phyloP scores from a whole-genome alignment of 2,797 vertebrate genomes.

The Echiichthys vipera region DNA sequence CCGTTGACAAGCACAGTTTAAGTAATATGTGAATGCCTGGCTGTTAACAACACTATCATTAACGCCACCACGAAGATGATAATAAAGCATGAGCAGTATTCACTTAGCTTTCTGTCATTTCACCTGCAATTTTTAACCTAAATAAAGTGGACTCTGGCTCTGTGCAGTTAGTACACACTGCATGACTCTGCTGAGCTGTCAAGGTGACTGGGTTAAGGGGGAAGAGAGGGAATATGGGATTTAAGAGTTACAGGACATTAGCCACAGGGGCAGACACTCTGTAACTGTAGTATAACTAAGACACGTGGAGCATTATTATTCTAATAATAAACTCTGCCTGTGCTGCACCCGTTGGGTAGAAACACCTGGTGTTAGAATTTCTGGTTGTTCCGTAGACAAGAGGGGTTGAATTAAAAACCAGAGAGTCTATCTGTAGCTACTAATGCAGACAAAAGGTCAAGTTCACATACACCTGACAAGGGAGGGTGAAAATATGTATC shows the following conservation, averaged over 20 bases:
- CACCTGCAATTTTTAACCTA: constrained; percentile 34
- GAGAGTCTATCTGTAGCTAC: constrained; percentile 37
- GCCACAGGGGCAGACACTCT: constrained; percentile 61
- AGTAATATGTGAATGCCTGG: constrained; percentile 59
- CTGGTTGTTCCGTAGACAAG: constrained; percentile 33
- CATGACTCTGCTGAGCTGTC: constrained; percentile 51
- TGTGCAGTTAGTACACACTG: constrained; percentile 27
- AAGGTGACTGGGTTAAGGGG: constrained; percentile 65
- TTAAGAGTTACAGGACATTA: constrained; percentile 61
- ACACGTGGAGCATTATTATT: constrained; percentile 67
- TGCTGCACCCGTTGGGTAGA: constrained; percentile 56
- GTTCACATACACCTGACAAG: constrained; percentile 18
- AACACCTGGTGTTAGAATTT: constrained; percentile 72
- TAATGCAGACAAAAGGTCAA: constrained; percentile 56
- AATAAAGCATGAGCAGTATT: constrained; percentile 36
- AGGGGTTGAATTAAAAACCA: constrained; percentile 15
- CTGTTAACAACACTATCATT: constrained; percentile 62
- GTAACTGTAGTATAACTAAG: constrained; percentile 62
- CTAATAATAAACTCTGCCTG: constrained; percentile 74
- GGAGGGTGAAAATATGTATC: constrained; percentile 13
- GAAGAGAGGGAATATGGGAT: constrained; percentile 45
- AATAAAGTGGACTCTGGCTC: constrained; percentile 41
- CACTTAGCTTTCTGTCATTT: constrained; percentile 39
- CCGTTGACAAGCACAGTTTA: constrained; percentile 55
- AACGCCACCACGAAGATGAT: constrained; percentile 40